Conservation (phyloP, 1,140 invertebrate genomes). For the Tachypleus tridentatus region DNA sequence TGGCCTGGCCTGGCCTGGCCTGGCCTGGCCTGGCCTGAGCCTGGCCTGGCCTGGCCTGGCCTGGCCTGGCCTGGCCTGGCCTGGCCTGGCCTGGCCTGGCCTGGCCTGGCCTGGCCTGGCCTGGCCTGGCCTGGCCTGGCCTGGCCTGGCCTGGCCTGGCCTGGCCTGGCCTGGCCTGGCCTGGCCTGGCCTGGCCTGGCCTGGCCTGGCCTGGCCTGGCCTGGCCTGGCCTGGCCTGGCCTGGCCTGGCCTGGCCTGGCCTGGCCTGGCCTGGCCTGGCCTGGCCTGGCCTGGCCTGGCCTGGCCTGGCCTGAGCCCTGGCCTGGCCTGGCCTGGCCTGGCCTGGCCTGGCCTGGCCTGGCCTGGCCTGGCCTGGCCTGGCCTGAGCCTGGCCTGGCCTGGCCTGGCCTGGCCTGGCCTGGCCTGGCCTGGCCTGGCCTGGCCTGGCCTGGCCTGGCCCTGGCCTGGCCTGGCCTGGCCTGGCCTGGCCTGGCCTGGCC, state of each 20-base stretch:
- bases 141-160: slow-evolving; percentile 24
- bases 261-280: slow-evolving; percentile 18
- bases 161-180: slow-evolving; percentile 25
- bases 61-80: slow-evolving; percentile 20
- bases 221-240: slow-evolving; percentile 19
- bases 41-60: slow-evolving; percentile 24
- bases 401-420: slow-evolving; percentile 24
- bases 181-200: slow-evolving; percentile 24
- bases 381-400: slow-evolving; percentile 3
- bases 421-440: slow-evolving; percentile 22
- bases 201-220: slow-evolving; percentile 22
- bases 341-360: slow-evolving; percentile 18
- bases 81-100: slow-evolving; percentile 27
- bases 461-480: slow-evolving; percentile 23
- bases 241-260: slow-evolving; percentile 20
- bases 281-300: slow-evolving; percentile 22
- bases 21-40: slow-evolving; percentile 23
- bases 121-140: slow-evolving; percentile 22
- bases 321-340: slow-evolving; percentile 20
- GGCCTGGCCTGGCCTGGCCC: no score
- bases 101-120: slow-evolving; percentile 26
- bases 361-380: slow-evolving; percentile 13
- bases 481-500: slow-evolving; percentile 22
- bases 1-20: slow-evolving; percentile 20
- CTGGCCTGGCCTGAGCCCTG: slow-evolving; percentile 20